Evolutionary conservation across 2,888 invertebrate genomes (phyloP).

Genomic region (Chalcis sispes): DNA sequence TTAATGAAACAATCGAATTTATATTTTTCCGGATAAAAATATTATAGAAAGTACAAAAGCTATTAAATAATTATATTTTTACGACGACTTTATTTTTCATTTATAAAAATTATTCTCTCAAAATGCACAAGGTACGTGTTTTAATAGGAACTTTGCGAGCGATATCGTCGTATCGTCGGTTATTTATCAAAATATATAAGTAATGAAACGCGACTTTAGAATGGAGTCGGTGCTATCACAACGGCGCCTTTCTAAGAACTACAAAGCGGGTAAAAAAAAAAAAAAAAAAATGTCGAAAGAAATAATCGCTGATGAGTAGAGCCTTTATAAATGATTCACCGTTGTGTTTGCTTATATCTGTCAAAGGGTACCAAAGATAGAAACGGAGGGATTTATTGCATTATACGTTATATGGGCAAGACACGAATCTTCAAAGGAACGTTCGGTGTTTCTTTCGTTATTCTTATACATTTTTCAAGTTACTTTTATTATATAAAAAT

Average conservation of each 20-base stretch:
- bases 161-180: neutral
- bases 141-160: neutral
- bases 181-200: slow-evolving; percentile 20
- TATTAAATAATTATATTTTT: no score
- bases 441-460: slow-evolving; percentile 13
- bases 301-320: slow-evolving; percentile 32
- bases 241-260: slow-evolving; percentile 21
- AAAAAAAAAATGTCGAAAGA: slow-evolving; percentile 3
- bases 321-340: slow-evolving; percentile 41
- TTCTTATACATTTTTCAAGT: no score
- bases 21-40: no score
- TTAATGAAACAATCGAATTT: no score
- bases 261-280: neutral
- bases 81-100: no score
- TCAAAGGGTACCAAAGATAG: slow-evolving; percentile 23
- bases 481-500: no score
- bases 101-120: no score
- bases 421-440: slow-evolving; percentile 3
- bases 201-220: slow-evolving; percentile 1
- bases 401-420: slow-evolving; percentile 4
- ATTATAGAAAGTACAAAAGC: no score
- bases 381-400: slow-evolving; percentile 24
- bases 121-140: no score
- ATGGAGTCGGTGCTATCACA: slow-evolving; percentile 22
- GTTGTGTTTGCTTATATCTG: slow-evolving; percentile 13